Percentiles rank a stretch among this genome's conserved stretches.
These are phyloP conservation scores for Picus viridis DNA, from an alignment of 2,797 vertebrate species.

Conservation along the genomic window DNA sequence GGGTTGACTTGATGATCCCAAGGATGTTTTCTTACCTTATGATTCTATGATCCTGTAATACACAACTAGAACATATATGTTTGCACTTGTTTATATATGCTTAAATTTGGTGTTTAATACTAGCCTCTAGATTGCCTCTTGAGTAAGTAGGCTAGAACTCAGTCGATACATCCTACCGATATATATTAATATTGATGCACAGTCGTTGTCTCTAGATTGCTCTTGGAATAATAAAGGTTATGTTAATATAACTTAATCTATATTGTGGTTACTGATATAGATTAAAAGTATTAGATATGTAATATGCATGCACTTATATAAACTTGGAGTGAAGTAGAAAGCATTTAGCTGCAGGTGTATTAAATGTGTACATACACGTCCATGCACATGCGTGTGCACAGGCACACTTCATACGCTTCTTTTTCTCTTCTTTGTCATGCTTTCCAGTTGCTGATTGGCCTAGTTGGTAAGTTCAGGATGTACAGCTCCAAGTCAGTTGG, in stretches of 20 bases:
- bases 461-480: neutral
- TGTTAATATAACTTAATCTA: neutral
- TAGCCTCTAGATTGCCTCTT: neutral
- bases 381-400: neutral
- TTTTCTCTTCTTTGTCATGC: neutral
- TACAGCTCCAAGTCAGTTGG: neutral
- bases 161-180: neutral
- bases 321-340: neutral
- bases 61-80: rapidly evolving
- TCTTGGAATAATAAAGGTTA: neutral
- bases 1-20: too few species aligned
- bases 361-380: neutral
- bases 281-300: neutral
- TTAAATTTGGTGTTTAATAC: neutral
- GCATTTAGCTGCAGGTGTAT: neutral
- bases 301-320: neutral
- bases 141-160: neutral
- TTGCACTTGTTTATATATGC: neutral
- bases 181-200: neutral
- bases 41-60: too few species aligned
- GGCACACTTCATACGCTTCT: too few species aligned
- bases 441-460: neutral
- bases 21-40: too few species aligned
- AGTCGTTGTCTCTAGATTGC: neutral
- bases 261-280: neutral